These are phyloP conservation scores for Netelia melanura DNA, from an alignment of 2,888 invertebrate species.

Conservation along the genomic window DNA sequence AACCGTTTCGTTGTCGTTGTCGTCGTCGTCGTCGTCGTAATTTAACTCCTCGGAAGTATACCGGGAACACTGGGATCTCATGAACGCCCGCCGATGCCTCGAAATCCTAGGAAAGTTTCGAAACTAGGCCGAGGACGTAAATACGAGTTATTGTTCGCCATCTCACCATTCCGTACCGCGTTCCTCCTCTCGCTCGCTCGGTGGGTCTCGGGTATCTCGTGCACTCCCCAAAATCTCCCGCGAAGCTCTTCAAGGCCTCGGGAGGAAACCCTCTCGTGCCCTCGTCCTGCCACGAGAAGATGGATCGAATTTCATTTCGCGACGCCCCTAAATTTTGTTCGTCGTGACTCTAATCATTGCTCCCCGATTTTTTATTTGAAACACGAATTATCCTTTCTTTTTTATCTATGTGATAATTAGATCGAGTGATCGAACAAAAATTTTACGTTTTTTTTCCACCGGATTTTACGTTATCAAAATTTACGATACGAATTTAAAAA, in stretches of 20 bases:
- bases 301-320: conserved; percentile 41
- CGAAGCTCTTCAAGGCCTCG: conserved; percentile 44
- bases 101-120: conserved; percentile 59
- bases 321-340: not conserved
- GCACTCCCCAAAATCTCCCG: conserved; percentile 47
- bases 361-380: not conserved
- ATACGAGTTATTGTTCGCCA: conserved; percentile 72
- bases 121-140: conserved; percentile 73
- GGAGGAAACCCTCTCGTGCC: conserved; percentile 7
- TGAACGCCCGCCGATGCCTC: conserved; percentile 55
- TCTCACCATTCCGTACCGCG: conserved; percentile 58
- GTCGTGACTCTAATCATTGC: not conserved
- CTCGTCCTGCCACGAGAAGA: conserved; percentile 30
- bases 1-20: conserved; percentile 22
- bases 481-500: no score
- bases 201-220: conserved; percentile 25
- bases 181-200: conserved; percentile 19
- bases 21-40: conserved; percentile 54
- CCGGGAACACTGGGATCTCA: conserved; percentile 61
- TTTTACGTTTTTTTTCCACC: no score
- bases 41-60: conserved; percentile 68
- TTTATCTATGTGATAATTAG: no score
- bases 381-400: no score
- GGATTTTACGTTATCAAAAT: no score
- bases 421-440: no score